Evolutionary conservation across 2,888 invertebrate species (phyloP), one percentile per base, ranked within the genome.

Genomic region (Empis livida): DNA sequence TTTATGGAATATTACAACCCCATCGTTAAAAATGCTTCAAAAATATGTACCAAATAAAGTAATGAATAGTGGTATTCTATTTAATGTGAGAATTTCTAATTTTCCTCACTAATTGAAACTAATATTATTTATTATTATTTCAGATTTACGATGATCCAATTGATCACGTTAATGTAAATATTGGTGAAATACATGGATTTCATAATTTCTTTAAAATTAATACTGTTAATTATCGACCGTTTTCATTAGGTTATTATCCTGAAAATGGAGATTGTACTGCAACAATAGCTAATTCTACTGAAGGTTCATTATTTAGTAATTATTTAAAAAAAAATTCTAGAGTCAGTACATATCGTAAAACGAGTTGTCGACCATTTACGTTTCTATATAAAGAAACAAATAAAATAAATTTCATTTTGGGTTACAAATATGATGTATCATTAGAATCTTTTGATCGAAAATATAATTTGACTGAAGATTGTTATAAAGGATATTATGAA

Each of bases 1-100:
- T 54, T 59, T 84, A 10, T 84, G 81, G 80, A 79, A 83, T 52
- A 75, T 74, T 53, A 71, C 72, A 0, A 82, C 83, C 52, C 77
- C 79, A 0, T 68, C 83, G 2, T 56, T 84, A 53, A 70, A 73
- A 9, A 64, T 75, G 0, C 76, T 76, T 0, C 71, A 72, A 50
- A 71, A 60, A 10, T 48, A 79, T 3, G 15, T 71, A 1, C 81
- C 82, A 0, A 70, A 35, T 13, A 35, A 71, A 1, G 54, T 81
- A 47, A 77, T 82, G 0, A 82, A 82, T 55, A 73, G 79, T 64
- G 84, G 82, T 0, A 72, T 82, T 59, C 61, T 84, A 44, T 65
- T 15, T 16, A 20, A 13, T 40, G n/a, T 16, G 9, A 20, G 6
- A 9, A 27, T 27, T 8, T 27, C 9, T 27, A 27, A 15, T 38